Percentiles rank a stretch among this genome's conserved stretches.
Evolutionary conservation across 1,140 invertebrate species (phyloP).

Genomic region (Sitophilus oryzae): DNA sequence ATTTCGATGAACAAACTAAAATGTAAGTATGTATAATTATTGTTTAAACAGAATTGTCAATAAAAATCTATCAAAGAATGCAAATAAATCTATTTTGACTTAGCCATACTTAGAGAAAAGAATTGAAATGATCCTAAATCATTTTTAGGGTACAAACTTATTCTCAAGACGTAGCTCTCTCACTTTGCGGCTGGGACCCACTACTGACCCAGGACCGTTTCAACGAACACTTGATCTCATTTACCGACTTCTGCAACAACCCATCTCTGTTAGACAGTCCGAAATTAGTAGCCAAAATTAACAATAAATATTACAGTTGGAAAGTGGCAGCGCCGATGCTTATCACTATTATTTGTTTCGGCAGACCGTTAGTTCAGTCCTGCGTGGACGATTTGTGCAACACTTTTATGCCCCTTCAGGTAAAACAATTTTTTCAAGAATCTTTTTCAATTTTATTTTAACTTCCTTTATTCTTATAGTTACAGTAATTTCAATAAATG

Average conservation of each 20-base stretch:
- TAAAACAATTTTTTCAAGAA: conserved; percentile 5
- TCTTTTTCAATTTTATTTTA: background rate
- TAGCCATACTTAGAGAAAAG: too few relatives aligned
- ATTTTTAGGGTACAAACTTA: conserved; percentile 41
- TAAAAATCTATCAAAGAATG: too few relatives aligned
- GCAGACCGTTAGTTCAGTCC: conserved; percentile 66
- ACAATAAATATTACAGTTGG: conserved; percentile 86
- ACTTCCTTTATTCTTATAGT: too few relatives aligned
- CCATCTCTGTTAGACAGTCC: conserved; percentile 74
- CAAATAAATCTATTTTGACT: too few relatives aligned
- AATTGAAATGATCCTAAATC: too few relatives aligned
- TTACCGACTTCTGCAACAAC: conserved; percentile 77
- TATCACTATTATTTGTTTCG: conserved; percentile 75
- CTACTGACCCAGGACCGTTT: conserved; percentile 64
- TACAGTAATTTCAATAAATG: too few relatives aligned
- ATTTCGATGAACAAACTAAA: conserved; percentile 64
- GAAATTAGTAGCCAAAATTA: conserved; percentile 81
- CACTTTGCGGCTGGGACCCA: conserved; percentile 74
- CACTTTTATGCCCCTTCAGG: conserved; percentile 43
- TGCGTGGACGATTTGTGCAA: conserved; percentile 44
- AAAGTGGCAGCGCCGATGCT: conserved; percentile 79
- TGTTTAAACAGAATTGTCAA: too few relatives aligned
- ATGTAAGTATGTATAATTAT: conserved; percentile 37
- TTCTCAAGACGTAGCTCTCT: conserved; percentile 62
- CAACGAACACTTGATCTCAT: conserved; percentile 68